A percentile compares a stretch with the other conserved stretches of the same genome.
Evolutionary conservation across 2,797 vertebrate genomes (phyloP).

Genomic region (Pampus argenteus): DNA sequence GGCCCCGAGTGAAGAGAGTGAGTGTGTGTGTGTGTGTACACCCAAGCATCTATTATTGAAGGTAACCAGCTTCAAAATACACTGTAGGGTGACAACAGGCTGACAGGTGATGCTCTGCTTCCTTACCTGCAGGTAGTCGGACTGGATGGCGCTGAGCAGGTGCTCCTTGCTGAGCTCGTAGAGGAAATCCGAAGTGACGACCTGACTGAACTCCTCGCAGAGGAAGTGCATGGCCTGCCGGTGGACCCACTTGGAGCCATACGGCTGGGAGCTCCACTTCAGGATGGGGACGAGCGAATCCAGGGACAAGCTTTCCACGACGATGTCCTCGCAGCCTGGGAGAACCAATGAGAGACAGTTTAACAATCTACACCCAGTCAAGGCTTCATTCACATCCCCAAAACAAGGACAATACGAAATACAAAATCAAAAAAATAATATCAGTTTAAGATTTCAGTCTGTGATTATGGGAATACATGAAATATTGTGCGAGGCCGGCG

Average conservation of each 20-base stretch:
- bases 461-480: conserved; percentile 7
- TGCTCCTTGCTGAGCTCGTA: conserved; percentile 97
- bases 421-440: background rate
- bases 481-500: conserved; percentile 23
- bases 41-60: conserved; percentile 11
- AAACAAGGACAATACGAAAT: background rate
- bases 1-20: conserved; percentile 11
- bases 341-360: conserved; percentile 48
- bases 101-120: background rate
- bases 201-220: conserved; percentile 98
- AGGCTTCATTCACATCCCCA: background rate
- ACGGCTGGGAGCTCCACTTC: conserved; percentile 99
- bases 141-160: conserved; percentile 95
- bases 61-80: background rate
- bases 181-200: conserved; percentile 96
- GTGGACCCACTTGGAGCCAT: conserved; percentile 98
- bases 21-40: background rate
- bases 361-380: conserved; percentile 3
- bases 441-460: background rate
- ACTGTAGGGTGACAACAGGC: conserved; percentile 7
- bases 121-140: conserved; percentile 97
- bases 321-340: conserved; percentile 97
- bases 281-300: conserved; percentile 96
- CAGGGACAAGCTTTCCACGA: conserved; percentile 96
- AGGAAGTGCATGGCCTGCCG: conserved; percentile 98